These are phyloP conservation scores for Siniperca knerii DNA, from an alignment of 2,113 vertebrate genomes.

Conservation along the genomic window DNA sequence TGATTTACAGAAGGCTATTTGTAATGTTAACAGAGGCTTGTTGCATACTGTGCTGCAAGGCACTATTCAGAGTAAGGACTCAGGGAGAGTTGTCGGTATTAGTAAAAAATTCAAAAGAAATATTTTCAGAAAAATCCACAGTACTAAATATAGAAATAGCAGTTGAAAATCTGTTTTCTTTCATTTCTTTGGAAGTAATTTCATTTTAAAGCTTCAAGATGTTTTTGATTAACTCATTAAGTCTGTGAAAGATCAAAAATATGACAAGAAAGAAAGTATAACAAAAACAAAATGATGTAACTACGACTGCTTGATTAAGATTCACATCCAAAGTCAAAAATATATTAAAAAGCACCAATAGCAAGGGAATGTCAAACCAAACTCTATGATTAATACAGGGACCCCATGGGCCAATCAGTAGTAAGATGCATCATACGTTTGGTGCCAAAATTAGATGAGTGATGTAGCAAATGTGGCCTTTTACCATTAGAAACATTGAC, in stretches of 20 bases:
- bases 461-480: slow-evolving; percentile 7
- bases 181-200: not conserved
- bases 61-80: not conserved
- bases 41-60: slow-evolving; percentile 13
- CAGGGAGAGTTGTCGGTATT: not conserved
- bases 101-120: slow-evolving; percentile 3
- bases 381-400: slow-evolving; percentile 5
- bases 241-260: not conserved
- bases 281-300: not conserved
- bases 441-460: slow-evolving; percentile 2
- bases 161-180: not conserved
- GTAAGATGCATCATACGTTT: slow-evolving; percentile 22
- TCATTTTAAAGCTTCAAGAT: slow-evolving; percentile 7
- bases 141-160: slow-evolving; percentile 1
- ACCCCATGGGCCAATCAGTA: not conserved
- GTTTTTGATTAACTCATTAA: not conserved
- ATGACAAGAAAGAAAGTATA: not conserved
- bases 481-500: slow-evolving; percentile 18
- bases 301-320: not conserved
- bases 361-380: slow-evolving; percentile 5
- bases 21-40: slow-evolving; percentile 26
- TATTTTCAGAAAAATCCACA: not conserved
- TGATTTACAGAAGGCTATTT: slow-evolving; percentile 25
- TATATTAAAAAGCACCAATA: not conserved
- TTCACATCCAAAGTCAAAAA: not conserved